Evolutionary conservation across 2,797 vertebrate genomes (phyloP), one percentile per base, ranked within the genome.

Genomic region (Amazona ochrocephala): DNA sequence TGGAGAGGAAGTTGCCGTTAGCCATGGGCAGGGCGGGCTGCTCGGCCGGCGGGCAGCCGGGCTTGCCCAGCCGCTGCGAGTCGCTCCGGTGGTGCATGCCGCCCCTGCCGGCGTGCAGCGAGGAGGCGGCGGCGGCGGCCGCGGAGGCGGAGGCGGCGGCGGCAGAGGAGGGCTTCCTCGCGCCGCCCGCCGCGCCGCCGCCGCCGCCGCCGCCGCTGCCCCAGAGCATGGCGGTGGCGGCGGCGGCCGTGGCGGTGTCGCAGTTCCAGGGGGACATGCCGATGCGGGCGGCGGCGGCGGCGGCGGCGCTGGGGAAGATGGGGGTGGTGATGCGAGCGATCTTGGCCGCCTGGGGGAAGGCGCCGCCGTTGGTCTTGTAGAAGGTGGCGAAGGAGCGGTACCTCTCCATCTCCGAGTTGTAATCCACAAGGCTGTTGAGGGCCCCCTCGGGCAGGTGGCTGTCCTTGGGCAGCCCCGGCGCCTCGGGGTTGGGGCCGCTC

Each of bases 261-360:
- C 99, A 99, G 98, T 99, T 99, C 99, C 99, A 99, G 89, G 99
- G 99, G 97, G 99, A 99, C 98, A 99, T 99, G 97, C 99, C 99
- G 97, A 99, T 99, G 98, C 99, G 98, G 88, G 99, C 99, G 91
- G 98, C 99, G 97, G 99, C 97, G 80, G 97, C 97, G 92, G 97
- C 97, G 76, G 97, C 97, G 73, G 97, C 97, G 95, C 97, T 96
- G 96, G 99, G 99, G 97, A 99, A 99, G 98, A 99, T 99, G 94
- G 99, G 99, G 78, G 99, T 99, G 83, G 98, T 99, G 98, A 99
- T 99, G 98, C 99, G 99, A 96, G 99, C 99, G 97, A 99, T 99
- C 98, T 99, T 99, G 92, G 99, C 98, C 92, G 98, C 99, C 98
- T 99, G 99, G 68, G 98, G 98, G 98, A 99, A 99, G 96, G 98